Evolutionary conservation across 2,797 vertebrate species (phyloP).

Genomic region (Scolopax rusticola): DNA sequence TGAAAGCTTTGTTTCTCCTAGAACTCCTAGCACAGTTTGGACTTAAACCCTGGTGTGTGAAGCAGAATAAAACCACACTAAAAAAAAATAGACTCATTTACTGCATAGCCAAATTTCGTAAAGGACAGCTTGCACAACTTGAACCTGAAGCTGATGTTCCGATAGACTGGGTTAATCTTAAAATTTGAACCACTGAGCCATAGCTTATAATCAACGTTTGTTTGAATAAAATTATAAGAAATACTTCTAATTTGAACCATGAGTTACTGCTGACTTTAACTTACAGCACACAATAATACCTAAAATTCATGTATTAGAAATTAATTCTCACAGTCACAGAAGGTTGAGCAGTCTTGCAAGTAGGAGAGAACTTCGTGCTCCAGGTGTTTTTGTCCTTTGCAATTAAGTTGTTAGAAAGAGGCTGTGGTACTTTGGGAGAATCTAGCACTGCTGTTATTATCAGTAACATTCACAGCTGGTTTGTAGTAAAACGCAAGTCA

Average conservation of each 20-base stretch:
- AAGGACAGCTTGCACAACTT: background rate
- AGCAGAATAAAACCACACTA: background rate
- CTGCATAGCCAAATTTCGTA: background rate
- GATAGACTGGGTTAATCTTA: background rate
- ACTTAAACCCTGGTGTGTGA: background rate
- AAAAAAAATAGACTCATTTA: background rate
- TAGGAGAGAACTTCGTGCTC: slow-evolving; percentile 61
- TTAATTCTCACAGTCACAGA: slow-evolving; percentile 69
- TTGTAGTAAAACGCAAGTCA: slow-evolving; percentile 74
- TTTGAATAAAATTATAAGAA: slow-evolving; percentile 28
- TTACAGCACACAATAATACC: slow-evolving; percentile 50
- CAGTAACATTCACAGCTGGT: slow-evolving; percentile 78
- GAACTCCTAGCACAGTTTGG: background rate
- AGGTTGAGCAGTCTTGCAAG: slow-evolving; percentile 54
- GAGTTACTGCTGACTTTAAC: background rate
- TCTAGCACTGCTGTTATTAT: slow-evolving; percentile 75
- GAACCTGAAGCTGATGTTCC: background rate
- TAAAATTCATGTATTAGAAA: slow-evolving; percentile 45
- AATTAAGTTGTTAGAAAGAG: slow-evolving; percentile 76
- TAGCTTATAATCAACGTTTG: slow-evolving; percentile 21
- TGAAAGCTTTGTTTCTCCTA: background rate
- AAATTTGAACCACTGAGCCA: slow-evolving; percentile 4
- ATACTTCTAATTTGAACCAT: background rate
- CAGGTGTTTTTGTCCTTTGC: slow-evolving; percentile 63
- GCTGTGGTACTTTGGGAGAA: slow-evolving; percentile 63